Base-by-base conservation (phyloP, 2,888 invertebrate species). In the Calephelis perditalis region DNA sequence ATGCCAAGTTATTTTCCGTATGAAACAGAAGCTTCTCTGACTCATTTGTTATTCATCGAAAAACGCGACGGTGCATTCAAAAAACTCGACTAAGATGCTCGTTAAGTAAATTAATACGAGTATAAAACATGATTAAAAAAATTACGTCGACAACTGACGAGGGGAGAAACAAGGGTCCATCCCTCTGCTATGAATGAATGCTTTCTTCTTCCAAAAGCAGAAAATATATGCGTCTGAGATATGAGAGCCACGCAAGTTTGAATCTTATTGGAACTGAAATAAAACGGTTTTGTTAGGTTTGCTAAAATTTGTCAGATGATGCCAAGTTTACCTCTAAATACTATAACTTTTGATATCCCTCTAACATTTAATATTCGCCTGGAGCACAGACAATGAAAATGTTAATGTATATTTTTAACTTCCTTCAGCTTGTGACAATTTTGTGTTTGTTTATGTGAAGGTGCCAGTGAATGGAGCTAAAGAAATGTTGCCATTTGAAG, bases 81-180 rank as follows among this genome's bases (percentile, higher is more conserved):
- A 82, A 81, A 81, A 75, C 75, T 74, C 71, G 69, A 73, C 80
- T 83, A 81, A 84, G 84, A 79, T 70, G 77, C 77, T 85, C 86
- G 85, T 89, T 89, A 88, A 87, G 79, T 85, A 88, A 90, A 89
- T 90, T 88, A 90, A 89, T 89, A 86, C 80, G 82, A 81, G 78
- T 82, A 89, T 90, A 90, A 90, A 90, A 77, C 82, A 90, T 87
- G 89, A 90, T 90, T 89, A 87, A 89, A 89, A 90, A 89, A 88
- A 90, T 86, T 88, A 86, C 84, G 76, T 72, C 81, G 81, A 84
- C 84, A 80, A 73, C 75, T 73, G 70, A 73, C 72, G 73, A 75
- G 77, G 77, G 78, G 75, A 70, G 63, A 70, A 70, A 72, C 64
- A 68, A 72, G 86, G 85, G 85, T 70, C 73, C 81, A 77, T 83